These are phyloP conservation scores for Rhodophaea formosa DNA, from an alignment of 2,888 invertebrate genomes.

Conservation along the genomic window DNA sequence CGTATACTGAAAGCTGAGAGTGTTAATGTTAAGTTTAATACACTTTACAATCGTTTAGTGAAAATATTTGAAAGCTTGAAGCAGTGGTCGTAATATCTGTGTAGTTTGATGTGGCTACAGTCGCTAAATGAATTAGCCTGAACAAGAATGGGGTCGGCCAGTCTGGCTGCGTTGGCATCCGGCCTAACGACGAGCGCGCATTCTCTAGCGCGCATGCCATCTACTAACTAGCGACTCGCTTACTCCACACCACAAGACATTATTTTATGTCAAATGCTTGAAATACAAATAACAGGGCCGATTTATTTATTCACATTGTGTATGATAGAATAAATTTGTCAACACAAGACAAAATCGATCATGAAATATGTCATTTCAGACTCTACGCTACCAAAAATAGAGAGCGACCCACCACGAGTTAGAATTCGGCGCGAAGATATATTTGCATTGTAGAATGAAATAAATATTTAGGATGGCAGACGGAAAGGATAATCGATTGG, in stretches of 20 bases:
- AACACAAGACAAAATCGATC: not conserved
- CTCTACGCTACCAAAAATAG: not conserved
- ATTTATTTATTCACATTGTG: conserved; percentile 11
- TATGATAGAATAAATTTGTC: conserved; percentile 14
- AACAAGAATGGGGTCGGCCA: conserved; percentile 76
- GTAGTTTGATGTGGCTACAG: conserved; percentile 45
- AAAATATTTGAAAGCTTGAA: not conserved
- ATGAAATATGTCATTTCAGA: not conserved
- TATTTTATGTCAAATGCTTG: conserved; percentile 5
- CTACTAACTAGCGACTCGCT: conserved; percentile 19
- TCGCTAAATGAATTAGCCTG: conserved; percentile 76
- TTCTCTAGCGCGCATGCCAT: conserved; percentile 49
- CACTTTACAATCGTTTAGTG: not conserved
- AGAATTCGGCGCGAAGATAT: no score
- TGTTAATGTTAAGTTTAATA: no score
- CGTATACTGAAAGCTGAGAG: no score
- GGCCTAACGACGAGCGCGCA: conserved; percentile 77
- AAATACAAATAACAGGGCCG: conserved; percentile 4
- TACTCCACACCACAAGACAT: conserved; percentile 9
- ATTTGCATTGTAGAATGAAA: no score
- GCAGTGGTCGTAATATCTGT: not conserved
- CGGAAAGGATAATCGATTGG: no score
- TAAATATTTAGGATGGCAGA: no score
- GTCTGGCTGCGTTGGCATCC: conserved; percentile 80
- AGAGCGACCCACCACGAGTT: not conserved